phyloP scores from a whole-genome alignment of 2,797 vertebrate genomes.

The Varecia variegata region DNA sequence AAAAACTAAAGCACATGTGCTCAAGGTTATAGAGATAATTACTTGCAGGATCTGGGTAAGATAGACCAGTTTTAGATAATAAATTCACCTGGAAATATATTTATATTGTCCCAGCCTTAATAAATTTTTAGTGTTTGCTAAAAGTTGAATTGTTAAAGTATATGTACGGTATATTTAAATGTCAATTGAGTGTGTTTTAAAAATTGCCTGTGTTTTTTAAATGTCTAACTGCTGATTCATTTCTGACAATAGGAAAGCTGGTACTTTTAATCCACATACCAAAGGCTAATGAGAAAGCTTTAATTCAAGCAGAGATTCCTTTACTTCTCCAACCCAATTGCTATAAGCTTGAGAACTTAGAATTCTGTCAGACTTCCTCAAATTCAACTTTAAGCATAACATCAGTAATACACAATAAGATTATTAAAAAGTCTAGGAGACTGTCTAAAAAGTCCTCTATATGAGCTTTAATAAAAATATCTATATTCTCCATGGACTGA shows the following conservation, averaged over 20 bases:
- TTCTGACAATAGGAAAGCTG: background rate
- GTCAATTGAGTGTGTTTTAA: background rate
- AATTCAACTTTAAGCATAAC: background rate
- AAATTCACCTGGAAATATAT: background rate
- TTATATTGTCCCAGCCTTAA: background rate
- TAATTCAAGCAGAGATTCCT: background rate
- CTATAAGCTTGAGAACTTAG: background rate
- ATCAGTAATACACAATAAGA: background rate
- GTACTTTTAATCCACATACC: background rate
- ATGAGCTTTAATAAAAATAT: background rate
- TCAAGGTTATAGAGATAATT: conserved; percentile 5
- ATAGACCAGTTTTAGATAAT: background rate
- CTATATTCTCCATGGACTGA: background rate
- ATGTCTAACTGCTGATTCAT: background rate
- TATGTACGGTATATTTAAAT: background rate
- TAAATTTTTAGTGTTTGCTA: background rate
- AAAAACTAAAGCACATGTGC: background rate
- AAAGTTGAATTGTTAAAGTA: background rate
- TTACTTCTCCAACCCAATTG: background rate
- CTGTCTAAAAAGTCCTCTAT: background rate
- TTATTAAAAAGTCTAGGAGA: background rate
- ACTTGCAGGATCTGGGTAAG: background rate
- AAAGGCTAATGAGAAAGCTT: background rate
- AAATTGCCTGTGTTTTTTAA: background rate
- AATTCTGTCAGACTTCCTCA: background rate